Evolutionary conservation across 2,797 vertebrate genomes (phyloP), one percentile per base, ranked within the genome.

Genomic region (Acrossocheilus fasciatus): DNA sequence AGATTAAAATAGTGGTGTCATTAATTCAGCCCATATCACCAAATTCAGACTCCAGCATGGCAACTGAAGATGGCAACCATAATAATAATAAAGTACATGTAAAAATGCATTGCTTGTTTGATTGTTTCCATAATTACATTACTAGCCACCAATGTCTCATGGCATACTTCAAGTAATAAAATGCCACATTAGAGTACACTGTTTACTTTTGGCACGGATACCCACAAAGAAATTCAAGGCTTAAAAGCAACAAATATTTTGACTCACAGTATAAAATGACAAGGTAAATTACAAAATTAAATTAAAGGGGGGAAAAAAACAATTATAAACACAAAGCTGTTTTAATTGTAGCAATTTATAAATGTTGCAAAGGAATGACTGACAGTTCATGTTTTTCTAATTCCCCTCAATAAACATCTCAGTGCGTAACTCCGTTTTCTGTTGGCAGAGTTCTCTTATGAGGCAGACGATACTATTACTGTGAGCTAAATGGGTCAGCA

Each of bases 401-500:
- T 52, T 66, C 3, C 6, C 36, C 45, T 74, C 41, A 54, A 30
- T 45, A 52, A 36, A 50, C 77, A 73, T 62, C 26, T 66, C 23
- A 79, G 17, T 41, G 72, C 23, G 43, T 41, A 47, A 70, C 54
- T 41, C 69, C 6, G 3, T 75, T 50, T 78, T 69, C 54, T 47
- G 15, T 74, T 81, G 52, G 36, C 26, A 84, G 62, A 62, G 64
- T 50, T 57, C 50, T 52, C 66, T 81, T 69, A 83, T 23, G 62
- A 85, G 79, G 62, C 34, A 66, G 83, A 72, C 18, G 23, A 85
- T 54, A 81, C 76, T 74, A 90, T 88, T 80, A 88, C 77, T 73
- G 85, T 26, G 80, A 86, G 85, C 66, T 87, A 78, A 87, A 85
- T 73, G 87, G 85, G 82, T 87, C 86, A 78, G 84, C 68, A 73